phyloP scores from a whole-genome alignment of 2,113 vertebrate species.

The Ceratotherium simum region DNA sequence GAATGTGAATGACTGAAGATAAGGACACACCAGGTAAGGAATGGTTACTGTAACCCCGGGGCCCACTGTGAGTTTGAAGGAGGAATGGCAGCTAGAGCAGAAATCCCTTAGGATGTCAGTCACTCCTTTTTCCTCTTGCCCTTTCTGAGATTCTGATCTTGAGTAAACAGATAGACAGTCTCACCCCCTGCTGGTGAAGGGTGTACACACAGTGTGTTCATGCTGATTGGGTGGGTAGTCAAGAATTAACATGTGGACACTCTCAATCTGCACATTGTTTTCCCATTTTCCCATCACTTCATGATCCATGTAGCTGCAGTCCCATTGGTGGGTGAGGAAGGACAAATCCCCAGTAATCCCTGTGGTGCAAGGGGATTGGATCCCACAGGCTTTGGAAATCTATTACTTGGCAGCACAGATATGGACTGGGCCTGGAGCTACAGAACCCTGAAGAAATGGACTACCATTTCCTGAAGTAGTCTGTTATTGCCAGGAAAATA shows the following conservation, averaged over 20 bases:
- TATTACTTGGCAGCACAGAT: not conserved
- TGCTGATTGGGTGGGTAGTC: rapidly evolving
- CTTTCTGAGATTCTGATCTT: not conserved
- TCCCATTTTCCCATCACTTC: not conserved
- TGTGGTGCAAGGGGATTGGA: not conserved
- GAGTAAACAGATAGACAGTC: not conserved
- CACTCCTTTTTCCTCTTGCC: not conserved
- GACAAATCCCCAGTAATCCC: not conserved
- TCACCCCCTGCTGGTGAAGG: not conserved
- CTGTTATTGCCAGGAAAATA: not conserved
- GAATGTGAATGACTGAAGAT: not conserved
- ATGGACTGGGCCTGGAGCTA: not conserved
- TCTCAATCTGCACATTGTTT: not conserved
- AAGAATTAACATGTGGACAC: not conserved
- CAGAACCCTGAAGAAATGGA: not conserved
- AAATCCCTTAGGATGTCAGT: not conserved
- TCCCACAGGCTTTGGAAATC: not conserved
- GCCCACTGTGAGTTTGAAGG: not conserved
- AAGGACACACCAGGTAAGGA: not conserved
- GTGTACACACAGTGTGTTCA: not conserved
- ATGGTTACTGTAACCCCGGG: not conserved
- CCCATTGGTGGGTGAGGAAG: not conserved
- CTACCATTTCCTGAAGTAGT: not conserved
- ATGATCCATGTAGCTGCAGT: not conserved
- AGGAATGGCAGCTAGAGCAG: not conserved